Evolutionary conservation across 2,113 vertebrate genomes (phyloP), one percentile per base, ranked within the genome.

Genomic region (Hippocampus mohnikei): DNA sequence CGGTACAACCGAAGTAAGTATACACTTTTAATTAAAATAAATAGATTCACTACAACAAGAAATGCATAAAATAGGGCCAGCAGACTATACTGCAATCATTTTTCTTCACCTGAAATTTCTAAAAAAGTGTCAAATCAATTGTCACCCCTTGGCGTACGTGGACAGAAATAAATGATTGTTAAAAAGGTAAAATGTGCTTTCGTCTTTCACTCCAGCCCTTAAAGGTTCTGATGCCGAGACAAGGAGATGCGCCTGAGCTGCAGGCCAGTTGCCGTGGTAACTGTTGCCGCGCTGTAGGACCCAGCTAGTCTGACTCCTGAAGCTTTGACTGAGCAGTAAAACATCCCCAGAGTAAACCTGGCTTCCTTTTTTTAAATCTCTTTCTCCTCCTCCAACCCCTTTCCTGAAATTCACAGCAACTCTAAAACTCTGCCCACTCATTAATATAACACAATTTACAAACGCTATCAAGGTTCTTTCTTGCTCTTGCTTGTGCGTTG

Each of bases 181-280:
- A 44, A 70, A n/a, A 53, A 20, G 46, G 67, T 85, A 64, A 87
- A 84, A 77, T 78, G 69, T 85, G 74, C 72, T 87, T 76, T 91
- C 76, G 53, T 95, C 92, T 94, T 91, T 93, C 91, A 91, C 93
- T 94, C 93, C 94, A 91, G 85, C 92, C 88, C 91, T 85, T 27
- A 92, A 89, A 95, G 96, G 94, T 96, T 80, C 85, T 72, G 93
- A 91, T 85, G 91, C 92, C 89, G 69, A 78, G 89, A 82, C 83
- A 77, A 89, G 83, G 78, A 90, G 91, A 89, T 85, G 89, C 89
- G 91, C 89, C 88, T 84, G 89, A 89, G 80, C 88, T 83, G 84
- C 91, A 76, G 90, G 91, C 92, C 90, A 72, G 93, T 95, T 95
- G 90, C 93, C 89, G 76, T 89, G 93, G 94, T 94, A 95, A 96